These are phyloP conservation scores for Cyanistes caeruleus DNA, from an alignment of 2,113 vertebrate species.

Conservation along the genomic window DNA sequence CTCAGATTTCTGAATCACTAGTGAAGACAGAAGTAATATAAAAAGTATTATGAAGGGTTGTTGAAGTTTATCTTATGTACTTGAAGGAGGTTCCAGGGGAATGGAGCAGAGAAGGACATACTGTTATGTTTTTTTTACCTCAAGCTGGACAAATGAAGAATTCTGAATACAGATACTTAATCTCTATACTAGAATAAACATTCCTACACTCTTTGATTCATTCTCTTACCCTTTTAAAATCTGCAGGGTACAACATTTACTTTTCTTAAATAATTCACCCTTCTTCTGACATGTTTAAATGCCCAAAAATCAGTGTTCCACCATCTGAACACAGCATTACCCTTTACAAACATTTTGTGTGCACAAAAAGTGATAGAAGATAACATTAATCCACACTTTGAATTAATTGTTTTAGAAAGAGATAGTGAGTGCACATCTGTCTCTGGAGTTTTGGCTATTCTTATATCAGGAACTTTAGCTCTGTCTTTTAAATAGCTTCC, in stretches of 20 bases:
- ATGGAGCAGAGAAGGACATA: neutral
- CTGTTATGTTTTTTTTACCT: neutral
- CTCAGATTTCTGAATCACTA: neutral
- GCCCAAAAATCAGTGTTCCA: neutral
- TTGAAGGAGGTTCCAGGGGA: neutral
- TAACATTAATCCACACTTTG: neutral
- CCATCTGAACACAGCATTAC: neutral
- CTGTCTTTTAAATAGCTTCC: neutral
- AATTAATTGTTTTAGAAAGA: neutral
- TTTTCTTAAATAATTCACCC: neutral
- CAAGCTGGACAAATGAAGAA: neutral
- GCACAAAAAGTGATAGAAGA: neutral
- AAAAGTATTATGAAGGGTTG: neutral
- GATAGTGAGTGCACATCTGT: neutral
- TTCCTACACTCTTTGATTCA: neutral
- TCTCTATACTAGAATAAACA: neutral
- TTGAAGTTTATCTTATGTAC: neutral
- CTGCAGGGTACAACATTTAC: neutral
- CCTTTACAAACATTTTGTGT: neutral
- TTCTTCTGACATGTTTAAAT: neutral
- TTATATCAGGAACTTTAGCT: neutral
- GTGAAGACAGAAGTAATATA: neutral
- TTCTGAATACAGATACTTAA: neutral
- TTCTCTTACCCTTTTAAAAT: neutral
- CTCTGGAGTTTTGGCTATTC: neutral